Conservation (phyloP, 2,888 invertebrate genomes). For the Lasioglossum zephyrum region DNA sequence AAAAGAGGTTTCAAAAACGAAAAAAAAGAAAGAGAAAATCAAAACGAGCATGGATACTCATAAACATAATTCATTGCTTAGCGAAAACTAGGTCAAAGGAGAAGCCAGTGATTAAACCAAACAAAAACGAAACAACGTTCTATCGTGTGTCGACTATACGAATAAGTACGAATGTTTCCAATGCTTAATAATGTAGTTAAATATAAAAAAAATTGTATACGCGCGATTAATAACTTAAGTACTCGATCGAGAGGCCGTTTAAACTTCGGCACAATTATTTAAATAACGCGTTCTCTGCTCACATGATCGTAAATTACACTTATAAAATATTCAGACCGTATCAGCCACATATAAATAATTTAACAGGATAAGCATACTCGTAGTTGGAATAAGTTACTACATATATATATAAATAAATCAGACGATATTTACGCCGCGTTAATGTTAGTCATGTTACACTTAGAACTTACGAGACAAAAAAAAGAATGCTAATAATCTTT, state of each 20-base stretch:
- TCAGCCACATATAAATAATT: conserved; percentile 68
- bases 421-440: conserved; percentile 47
- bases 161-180: conserved; percentile 26
- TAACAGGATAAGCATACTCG: conserved; percentile 59
- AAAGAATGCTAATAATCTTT: conserved; percentile 69
- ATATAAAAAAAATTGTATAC: conserved; percentile 58
- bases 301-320: conserved; percentile 44
- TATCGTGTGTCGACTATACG: conserved; percentile 28
- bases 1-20: conserved; percentile 12
- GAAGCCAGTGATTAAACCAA: conserved; percentile 66
- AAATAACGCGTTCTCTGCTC: conserved; percentile 37
- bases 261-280: conserved; percentile 8
- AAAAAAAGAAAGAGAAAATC: background rate
- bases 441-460: conserved; percentile 66
- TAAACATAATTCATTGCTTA: conserved; percentile 37
- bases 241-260: conserved; percentile 62
- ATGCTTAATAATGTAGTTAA: background rate
- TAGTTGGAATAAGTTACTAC: conserved; percentile 63
- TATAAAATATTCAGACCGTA: conserved; percentile 46
- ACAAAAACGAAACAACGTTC: conserved; percentile 73
- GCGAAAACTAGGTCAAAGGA: conserved; percentile 33
- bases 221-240: conserved; percentile 83
- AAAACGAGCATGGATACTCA: conserved; percentile 12
- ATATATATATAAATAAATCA: conserved; percentile 69
- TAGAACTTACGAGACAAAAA: conserved; percentile 49